phyloP scores from a whole-genome alignment of 1,140 invertebrate species.

The Trialeurodes vaporariorum region DNA sequence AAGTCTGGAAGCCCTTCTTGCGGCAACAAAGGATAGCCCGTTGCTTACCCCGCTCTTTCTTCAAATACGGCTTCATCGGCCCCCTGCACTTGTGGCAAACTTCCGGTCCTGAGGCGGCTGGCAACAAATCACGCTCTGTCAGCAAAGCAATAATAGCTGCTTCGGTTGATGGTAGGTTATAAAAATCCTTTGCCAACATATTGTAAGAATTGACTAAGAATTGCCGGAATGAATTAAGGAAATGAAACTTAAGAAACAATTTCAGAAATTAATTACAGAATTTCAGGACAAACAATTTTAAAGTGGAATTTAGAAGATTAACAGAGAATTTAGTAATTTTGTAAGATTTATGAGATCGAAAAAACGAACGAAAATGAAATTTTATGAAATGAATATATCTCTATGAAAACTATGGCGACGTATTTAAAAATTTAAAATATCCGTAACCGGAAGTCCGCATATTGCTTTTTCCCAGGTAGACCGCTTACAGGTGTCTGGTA shows the following conservation, averaged over 20 bases:
- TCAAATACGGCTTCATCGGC: not conserved
- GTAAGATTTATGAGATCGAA: not conserved
- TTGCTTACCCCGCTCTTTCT: not conserved
- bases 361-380: not conserved
- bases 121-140: not conserved
- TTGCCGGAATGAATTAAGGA: not conserved
- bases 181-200: not conserved
- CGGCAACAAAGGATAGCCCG: not conserved
- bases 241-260: not conserved
- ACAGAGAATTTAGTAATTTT: not conserved
- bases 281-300: too few species aligned
- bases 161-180: not conserved
- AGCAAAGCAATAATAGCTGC: not conserved
- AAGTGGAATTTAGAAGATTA: not conserved
- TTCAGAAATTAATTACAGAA: not conserved
- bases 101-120: not conserved
- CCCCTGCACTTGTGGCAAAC: not conserved
- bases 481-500: not conserved
- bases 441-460: not conserved
- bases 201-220: not conserved
- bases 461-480: not conserved
- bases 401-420: not conserved
- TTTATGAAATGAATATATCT: not conserved
- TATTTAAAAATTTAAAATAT: not conserved
- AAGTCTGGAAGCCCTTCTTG: not conserved